Conservation (phyloP, 1,140 invertebrate species). For the Oedothorax gibbosus region DNA sequence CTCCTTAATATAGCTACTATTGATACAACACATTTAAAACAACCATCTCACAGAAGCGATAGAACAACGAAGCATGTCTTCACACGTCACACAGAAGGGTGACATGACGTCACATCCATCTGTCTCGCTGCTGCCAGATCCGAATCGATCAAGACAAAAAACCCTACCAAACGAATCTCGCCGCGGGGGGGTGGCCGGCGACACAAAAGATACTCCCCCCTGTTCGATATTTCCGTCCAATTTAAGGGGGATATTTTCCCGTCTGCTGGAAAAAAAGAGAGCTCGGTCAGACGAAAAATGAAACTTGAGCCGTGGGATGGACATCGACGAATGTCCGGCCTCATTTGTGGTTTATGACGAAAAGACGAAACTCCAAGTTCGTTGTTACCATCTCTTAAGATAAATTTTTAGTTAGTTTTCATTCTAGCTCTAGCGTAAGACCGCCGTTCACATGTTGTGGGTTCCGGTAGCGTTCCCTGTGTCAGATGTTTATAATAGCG, state of each 20-base stretch:
- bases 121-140: slow-evolving; percentile 3
- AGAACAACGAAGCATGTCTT: too few relatives aligned
- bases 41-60: too few relatives aligned
- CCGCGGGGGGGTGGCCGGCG: neutral
- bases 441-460: too few relatives aligned
- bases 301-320: neutral
- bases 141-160: slow-evolving; percentile 33
- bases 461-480: too few relatives aligned
- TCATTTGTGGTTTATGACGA: neutral
- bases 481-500: too few relatives aligned
- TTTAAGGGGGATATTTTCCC: slow-evolving; percentile 49
- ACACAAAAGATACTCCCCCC: slow-evolving; percentile 51
- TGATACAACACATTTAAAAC: too few relatives aligned
- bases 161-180: neutral
- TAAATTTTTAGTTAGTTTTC: too few relatives aligned
- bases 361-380: too few relatives aligned
- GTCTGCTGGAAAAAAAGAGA: slow-evolving; percentile 23
- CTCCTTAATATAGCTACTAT: too few relatives aligned
- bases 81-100: neutral
- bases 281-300: slow-evolving; percentile 26
- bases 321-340: slow-evolving; percentile 39
- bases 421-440: too few relatives aligned
- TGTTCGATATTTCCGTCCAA: slow-evolving; percentile 47
- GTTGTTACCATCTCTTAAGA: too few relatives aligned
- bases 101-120: slow-evolving; percentile 31